A percentile compares a stretch with the other conserved stretches of the same genome.
Conservation (phyloP, 1,140 invertebrate species). For the Drosophila aff. region DNA sequence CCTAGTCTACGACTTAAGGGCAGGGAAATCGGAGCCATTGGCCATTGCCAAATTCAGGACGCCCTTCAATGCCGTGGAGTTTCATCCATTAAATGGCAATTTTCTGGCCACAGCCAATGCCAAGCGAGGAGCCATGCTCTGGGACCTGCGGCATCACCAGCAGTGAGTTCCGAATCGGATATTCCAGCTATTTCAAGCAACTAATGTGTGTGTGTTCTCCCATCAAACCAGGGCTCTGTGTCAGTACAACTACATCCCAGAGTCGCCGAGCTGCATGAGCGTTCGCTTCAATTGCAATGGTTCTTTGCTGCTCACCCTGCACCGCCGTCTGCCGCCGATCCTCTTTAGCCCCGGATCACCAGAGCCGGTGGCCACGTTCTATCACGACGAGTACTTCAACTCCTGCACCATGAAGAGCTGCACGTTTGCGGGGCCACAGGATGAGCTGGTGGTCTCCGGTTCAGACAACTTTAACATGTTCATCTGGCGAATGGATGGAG, state of each 20-base stretch:
- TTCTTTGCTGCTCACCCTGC: constrained; percentile 91
- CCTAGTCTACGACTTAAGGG: constrained; percentile 90
- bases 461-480: constrained; percentile 98
- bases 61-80: constrained; percentile 96
- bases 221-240: constrained; percentile 86
- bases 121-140: constrained; percentile 94
- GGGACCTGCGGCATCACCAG: constrained; percentile 94
- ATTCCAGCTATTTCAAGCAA: fast-evolving
- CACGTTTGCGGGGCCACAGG: constrained; percentile 95
- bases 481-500: constrained; percentile 93
- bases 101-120: constrained; percentile 95
- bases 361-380: constrained; percentile 92
- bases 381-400: constrained; percentile 96
- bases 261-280: constrained; percentile 94
- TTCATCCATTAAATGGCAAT: constrained; percentile 93
- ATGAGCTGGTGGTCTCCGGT: constrained; percentile 95
- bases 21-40: constrained; percentile 86
- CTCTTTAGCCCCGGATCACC: constrained; percentile 90
- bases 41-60: constrained; percentile 87
- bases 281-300: constrained; percentile 94
- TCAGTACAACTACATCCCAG: constrained; percentile 89
- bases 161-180: constrained; percentile 86
- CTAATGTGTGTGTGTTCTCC: neutral
- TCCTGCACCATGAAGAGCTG: constrained; percentile 99
- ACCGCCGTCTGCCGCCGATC: constrained; percentile 93